phyloP scores from a whole-genome alignment of 2,113 vertebrate species.

The Phrynosoma platyrhinos region DNA sequence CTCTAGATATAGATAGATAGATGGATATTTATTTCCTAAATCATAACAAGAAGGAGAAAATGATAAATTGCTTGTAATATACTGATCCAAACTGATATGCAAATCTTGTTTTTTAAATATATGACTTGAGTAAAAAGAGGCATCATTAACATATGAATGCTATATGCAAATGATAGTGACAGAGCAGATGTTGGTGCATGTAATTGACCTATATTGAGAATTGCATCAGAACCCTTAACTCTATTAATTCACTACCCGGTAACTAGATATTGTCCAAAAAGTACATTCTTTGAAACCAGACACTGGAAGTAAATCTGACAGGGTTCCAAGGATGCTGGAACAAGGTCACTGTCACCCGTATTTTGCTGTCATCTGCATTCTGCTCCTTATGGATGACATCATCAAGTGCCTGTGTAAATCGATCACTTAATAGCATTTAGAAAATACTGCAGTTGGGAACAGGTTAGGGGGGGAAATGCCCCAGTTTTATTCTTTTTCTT shows the following conservation, averaged over 20 bases:
- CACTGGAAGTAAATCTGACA: constrained; percentile 85
- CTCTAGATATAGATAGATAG: not conserved
- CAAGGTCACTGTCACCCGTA: constrained; percentile 85
- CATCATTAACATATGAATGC: constrained; percentile 99
- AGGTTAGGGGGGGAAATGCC: constrained; percentile 83
- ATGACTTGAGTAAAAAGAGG: constrained; percentile 92
- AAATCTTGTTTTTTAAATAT: constrained; percentile 94
- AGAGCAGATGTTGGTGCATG: constrained; percentile 99
- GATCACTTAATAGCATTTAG: constrained; percentile 90
- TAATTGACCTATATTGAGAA: constrained; percentile 99
- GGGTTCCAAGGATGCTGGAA: constrained; percentile 83
- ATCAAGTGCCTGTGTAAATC: constrained; percentile 88
- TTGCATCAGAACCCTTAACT: constrained; percentile 99
- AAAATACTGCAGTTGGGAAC: constrained; percentile 84
- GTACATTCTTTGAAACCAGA: constrained; percentile 85
- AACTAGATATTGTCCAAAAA: constrained; percentile 87
- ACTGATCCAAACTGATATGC: constrained; percentile 92
- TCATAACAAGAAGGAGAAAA: constrained; percentile 87
- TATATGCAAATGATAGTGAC: constrained; percentile 99
- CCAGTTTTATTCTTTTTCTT: constrained; percentile 84
- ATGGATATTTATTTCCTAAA: constrained; percentile 63
- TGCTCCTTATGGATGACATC: constrained; percentile 89
- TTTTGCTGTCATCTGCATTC: constrained; percentile 87
- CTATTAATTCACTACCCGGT: constrained; percentile 91
- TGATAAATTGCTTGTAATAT: constrained; percentile 93